Conservation (phyloP, 2,797 vertebrate genomes). For the Chaunax sp. region DNA sequence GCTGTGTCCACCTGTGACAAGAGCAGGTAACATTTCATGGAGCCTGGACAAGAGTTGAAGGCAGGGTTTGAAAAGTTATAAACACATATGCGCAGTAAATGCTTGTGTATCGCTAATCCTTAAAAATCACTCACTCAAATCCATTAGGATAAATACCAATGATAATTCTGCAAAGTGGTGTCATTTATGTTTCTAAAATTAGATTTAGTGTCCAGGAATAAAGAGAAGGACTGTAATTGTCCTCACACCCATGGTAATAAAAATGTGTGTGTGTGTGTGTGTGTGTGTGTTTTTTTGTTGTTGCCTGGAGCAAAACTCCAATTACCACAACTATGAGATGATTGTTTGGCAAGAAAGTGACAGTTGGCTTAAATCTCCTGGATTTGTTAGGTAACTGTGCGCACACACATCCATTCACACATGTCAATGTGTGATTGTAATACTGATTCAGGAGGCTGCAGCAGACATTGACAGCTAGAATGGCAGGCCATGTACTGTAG, state of each 20-base stretch:
- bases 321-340: conserved; percentile 49
- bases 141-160: not conserved
- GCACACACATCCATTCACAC: conserved; percentile 19
- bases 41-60: conserved; percentile 13
- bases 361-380: conserved; percentile 42
- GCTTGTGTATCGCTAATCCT: not conserved
- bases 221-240: conserved; percentile 12
- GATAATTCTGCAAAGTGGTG: not conserved
- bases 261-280: conserved; percentile 3
- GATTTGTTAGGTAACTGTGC: conserved; percentile 37
- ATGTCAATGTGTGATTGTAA: not conserved
- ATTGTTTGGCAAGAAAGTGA: conserved; percentile 49
- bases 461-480: conserved; percentile 25
- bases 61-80: conserved; percentile 43
- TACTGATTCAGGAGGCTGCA: conserved; percentile 33
- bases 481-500: conserved; percentile 33
- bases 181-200: not conserved
- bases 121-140: not conserved
- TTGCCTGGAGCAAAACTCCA: conserved; percentile 54
- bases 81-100: conserved; percentile 22
- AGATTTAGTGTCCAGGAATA: not conserved
- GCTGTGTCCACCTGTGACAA: conserved; percentile 42
- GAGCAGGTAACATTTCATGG: conserved; percentile 63
- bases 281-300: conserved; percentile 8
- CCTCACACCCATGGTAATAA: conserved; percentile 17